Base-by-base conservation (phyloP, 2,113 vertebrate species). In the Erpornis zantholeuca region DNA sequence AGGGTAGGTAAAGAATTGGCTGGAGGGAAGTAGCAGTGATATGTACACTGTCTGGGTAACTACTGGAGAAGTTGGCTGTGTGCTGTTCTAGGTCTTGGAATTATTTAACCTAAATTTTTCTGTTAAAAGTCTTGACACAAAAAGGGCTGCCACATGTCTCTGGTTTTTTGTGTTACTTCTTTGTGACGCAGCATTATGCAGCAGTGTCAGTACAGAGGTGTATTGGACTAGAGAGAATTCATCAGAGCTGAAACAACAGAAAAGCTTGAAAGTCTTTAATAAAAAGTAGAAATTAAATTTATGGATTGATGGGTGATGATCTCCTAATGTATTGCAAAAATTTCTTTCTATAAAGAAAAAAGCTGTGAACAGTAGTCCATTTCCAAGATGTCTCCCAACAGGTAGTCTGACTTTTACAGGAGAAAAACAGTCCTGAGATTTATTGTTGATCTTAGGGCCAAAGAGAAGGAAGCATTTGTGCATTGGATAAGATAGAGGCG, bases 11-110 rank as follows among this genome's bases (percentile, higher is more conserved):
- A 80, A 73, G 69, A 80, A 53, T 20, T 88, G 71, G 11, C 47
- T 92, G 23, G 38, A 73, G 36, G 36, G 42, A 45, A 56, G 53
- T 40, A 72, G 53, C 63, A 87, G 54, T 20, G 15, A 3, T 69
- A 4, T 0, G 0, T n/a, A 5, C 7, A 7, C 35, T 50, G 60
- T 15, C 27, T 49, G 53, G 2, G 8, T 66, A 59, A 21, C 56
- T 63, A 3, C 49, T 56, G 70, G 23, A 82, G 49, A 57, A 79
- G 16, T 68, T 82, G 69, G 2, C 44, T 88, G 24, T 68, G 36
- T 65, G 40, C 27, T 73, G 5, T 79, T 86, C 44, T 60, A 86
- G 27, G 40, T 49, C 57, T 80, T 86, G 14, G 18, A 75, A 66
- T 66, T 59, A 56, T 45, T 93, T 73, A 65, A 82, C 40, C 50